Conservation (phyloP, 35 echinoderm and acorn worm species). For the Apostichopus californicus region DNA sequence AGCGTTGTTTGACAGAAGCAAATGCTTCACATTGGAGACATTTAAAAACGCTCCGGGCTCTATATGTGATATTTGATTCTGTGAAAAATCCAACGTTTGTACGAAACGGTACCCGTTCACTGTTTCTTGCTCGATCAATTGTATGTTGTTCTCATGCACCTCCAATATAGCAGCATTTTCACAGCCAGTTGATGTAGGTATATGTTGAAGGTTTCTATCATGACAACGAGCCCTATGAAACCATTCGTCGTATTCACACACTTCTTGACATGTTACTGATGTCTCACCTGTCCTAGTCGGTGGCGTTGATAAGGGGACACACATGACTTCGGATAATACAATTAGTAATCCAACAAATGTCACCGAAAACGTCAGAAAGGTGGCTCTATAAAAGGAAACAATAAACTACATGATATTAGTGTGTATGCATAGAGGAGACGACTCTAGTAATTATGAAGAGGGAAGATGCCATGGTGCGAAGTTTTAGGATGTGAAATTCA, state of each 20-base stretch:
- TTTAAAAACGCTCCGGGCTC: background rate
- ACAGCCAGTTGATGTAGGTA: background rate
- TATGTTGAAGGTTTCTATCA: background rate
- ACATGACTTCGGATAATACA: too few relatives aligned
- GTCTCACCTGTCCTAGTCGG: too few relatives aligned
- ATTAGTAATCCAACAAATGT: too few relatives aligned
- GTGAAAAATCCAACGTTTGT: background rate
- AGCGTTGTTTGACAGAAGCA: background rate
- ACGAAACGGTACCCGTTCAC: background rate
- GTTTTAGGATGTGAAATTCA: too few relatives aligned
- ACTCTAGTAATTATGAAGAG: too few relatives aligned
- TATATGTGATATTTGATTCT: background rate
- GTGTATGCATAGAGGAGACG: too few relatives aligned
- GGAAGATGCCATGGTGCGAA: too few relatives aligned
- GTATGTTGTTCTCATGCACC: background rate
- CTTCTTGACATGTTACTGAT: background rate
- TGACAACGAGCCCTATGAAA: background rate
- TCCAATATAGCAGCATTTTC: background rate
- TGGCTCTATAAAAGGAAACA: too few relatives aligned
- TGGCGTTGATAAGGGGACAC: too few relatives aligned
- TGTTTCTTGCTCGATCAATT: background rate
- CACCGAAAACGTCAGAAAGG: too few relatives aligned
- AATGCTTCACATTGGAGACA: background rate
- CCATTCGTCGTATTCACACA: background rate
- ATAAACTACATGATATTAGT: too few relatives aligned